These are phyloP conservation scores for Mustelus asterias DNA, from an alignment of 2,113 vertebrate genomes.

Conservation along the genomic window DNA sequence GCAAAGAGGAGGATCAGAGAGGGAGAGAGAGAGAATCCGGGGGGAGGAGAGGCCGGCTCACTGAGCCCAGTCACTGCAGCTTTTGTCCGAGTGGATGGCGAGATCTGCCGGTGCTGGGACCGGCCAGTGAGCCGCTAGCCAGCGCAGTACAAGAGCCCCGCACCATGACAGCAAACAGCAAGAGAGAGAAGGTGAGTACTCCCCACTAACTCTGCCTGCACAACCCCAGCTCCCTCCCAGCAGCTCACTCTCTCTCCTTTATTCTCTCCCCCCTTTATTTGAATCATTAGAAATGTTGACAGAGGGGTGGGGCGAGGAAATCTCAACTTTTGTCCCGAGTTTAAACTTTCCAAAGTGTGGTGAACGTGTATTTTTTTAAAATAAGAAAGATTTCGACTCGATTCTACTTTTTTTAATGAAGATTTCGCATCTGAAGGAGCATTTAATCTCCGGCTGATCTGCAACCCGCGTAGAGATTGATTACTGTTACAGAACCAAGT, in stretches of 20 bases:
- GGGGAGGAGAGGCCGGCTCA: neutral
- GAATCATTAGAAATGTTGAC: neutral
- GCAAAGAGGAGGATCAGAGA: neutral
- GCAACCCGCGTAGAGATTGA: neutral
- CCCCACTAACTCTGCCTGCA: too few relatives aligned
- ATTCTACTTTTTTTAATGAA: neutral
- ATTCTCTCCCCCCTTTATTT: neutral
- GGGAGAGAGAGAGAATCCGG: neutral
- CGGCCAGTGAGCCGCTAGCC: neutral
- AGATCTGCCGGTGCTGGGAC: neutral
- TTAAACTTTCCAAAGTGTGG: neutral
- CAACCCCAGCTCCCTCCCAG: neutral
- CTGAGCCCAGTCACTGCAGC: neutral
- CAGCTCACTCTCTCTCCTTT: neutral
- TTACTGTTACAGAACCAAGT: neutral
- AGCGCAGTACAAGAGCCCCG: neutral
- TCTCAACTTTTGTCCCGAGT: neutral
- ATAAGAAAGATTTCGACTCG: neutral
- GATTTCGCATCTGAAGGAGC: neutral
- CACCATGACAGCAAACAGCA: conserved; percentile 10
- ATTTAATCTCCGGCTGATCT: neutral
- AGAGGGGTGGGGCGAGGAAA: conserved; percentile 1
- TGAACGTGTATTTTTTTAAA: neutral
- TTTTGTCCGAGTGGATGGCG: neutral
- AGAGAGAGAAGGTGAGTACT: conserved; percentile 12